phyloP scores from a whole-genome alignment of 1,140 invertebrate species.

The Trinorchestia longiramus region DNA sequence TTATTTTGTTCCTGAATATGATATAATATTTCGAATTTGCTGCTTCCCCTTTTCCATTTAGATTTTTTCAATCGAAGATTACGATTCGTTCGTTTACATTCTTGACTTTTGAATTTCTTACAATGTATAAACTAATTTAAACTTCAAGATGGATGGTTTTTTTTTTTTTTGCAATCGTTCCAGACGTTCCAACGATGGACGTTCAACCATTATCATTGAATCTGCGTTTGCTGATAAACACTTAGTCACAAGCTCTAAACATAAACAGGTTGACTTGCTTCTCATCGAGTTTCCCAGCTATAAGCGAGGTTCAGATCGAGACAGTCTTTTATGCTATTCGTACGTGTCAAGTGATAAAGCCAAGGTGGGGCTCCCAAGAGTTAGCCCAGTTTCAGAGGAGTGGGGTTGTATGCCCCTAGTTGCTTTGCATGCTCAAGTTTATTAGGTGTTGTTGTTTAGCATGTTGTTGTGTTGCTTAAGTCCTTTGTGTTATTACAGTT shows the following conservation, averaged over 20 bases:
- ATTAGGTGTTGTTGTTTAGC: constrained; percentile 6
- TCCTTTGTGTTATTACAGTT: not conserved
- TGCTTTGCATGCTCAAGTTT: constrained; percentile 7
- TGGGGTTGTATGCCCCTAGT: not conserved
- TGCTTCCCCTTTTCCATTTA: not conserved
- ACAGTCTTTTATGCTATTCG: not conserved
- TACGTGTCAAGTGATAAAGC: not conserved
- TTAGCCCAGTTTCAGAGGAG: not conserved
- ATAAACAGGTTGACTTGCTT: not conserved
- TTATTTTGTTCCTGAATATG: not conserved
- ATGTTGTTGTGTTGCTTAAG: constrained; percentile 1
- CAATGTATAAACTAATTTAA: not conserved
- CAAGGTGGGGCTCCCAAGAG: not conserved
- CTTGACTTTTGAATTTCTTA: not conserved
- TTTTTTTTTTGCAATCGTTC: not conserved
- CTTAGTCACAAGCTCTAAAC: not conserved
- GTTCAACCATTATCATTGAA: not conserved
- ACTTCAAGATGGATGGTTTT: not conserved
- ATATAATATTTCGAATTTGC: not conserved
- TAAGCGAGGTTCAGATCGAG: not conserved
- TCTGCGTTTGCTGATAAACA: not conserved
- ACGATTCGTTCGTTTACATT: not conserved
- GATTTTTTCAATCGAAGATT: not conserved
- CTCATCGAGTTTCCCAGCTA: not conserved
- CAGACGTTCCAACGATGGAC: not conserved